Conservation (phyloP, 2,113 vertebrate genomes). For the Microtus pennsylvanicus region DNA sequence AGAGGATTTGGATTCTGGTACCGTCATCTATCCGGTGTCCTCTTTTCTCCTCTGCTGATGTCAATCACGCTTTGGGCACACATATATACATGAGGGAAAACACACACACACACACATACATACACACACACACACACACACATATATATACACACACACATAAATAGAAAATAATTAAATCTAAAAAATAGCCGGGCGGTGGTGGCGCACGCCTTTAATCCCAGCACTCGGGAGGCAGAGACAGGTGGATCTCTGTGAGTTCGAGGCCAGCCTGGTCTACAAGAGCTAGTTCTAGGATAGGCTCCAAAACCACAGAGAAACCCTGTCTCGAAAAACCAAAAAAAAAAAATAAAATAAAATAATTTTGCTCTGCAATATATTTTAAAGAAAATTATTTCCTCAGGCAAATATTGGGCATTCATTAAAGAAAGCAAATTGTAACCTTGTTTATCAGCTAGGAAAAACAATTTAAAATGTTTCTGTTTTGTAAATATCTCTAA, state of each 20-base stretch:
- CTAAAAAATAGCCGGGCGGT: too few species aligned
- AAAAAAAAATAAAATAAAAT: too few species aligned
- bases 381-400: not conserved
- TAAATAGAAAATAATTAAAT: not conserved
- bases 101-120: too few species aligned
- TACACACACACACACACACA: too few species aligned
- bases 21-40: not conserved
- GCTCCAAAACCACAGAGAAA: too few species aligned
- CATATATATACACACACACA: not conserved
- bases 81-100: not conserved
- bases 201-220: too few species aligned
- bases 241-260: too few species aligned
- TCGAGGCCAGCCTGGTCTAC: too few species aligned
- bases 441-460: not conserved
- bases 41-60: not conserved
- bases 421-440: slow-evolving; percentile 10
- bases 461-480: slow-evolving; percentile 26
- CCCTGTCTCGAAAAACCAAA: too few species aligned
- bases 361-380: not conserved
- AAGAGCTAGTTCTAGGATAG: too few species aligned
- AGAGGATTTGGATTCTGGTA: not conserved
- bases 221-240: too few species aligned
- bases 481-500: not conserved
- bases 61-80: not conserved
- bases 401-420: not conserved